A percentile compares a stretch with the other conserved stretches of the same genome.
Conservation (phyloP, 1,140 invertebrate genomes). For the Drosophila mauritiana region DNA sequence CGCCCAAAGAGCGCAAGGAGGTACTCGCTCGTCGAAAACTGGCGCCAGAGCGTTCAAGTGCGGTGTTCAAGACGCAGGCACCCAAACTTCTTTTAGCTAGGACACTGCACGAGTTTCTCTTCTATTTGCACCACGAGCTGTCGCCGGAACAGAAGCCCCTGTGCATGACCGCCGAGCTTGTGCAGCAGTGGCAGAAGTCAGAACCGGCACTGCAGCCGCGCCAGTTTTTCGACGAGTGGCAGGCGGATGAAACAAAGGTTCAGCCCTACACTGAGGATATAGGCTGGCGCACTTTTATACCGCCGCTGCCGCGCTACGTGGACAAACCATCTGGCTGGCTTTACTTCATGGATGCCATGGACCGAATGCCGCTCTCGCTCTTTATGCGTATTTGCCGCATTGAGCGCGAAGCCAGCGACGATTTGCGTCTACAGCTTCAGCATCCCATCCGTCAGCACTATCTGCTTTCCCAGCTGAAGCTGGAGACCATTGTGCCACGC, state of each 20-base stretch:
- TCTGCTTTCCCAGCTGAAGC: constrained; percentile 85
- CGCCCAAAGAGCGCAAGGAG: constrained; percentile 20
- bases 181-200: constrained; percentile 83
- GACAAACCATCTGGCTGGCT: constrained; percentile 90
- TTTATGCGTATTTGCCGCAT: constrained; percentile 89
- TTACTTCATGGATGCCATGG: constrained; percentile 89
- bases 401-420: constrained; percentile 85
- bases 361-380: constrained; percentile 90
- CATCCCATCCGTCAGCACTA: constrained; percentile 90
- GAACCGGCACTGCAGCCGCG: constrained; percentile 65
- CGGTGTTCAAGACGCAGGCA: constrained; percentile 24
- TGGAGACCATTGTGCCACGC: constrained; percentile 52
- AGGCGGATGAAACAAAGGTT: constrained; percentile 80
- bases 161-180: constrained; percentile 76
- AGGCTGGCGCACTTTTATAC: constrained; percentile 91
- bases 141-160: constrained; percentile 76
- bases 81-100: constrained; percentile 90
- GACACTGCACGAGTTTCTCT: constrained; percentile 89
- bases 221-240: constrained; percentile 80
- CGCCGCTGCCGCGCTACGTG: constrained; percentile 88
- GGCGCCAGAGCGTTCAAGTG: background rate
- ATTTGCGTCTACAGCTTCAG: constrained; percentile 87
- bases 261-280: constrained; percentile 85
- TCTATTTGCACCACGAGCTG: constrained; percentile 89
- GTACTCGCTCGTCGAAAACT: constrained; percentile 20